phyloP scores from a whole-genome alignment of 2,113 vertebrate genomes.

The Sardina pilchardus region DNA sequence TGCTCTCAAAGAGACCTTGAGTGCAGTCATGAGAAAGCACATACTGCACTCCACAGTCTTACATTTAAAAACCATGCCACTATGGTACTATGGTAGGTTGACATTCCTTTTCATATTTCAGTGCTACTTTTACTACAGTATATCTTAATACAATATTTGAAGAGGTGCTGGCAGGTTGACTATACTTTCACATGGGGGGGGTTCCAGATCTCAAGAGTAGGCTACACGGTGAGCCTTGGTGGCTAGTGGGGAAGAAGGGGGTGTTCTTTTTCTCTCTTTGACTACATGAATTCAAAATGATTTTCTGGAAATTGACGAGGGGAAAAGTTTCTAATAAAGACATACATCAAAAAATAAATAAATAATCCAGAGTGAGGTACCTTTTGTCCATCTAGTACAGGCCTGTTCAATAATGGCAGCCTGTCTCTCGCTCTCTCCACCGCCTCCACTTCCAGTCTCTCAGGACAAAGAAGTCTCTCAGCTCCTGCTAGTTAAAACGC shows the following conservation, averaged over 20 bases:
- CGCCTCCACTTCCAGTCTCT: not conserved
- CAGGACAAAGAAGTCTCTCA: not conserved
- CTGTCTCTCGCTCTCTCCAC: not conserved
- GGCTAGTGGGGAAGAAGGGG: not conserved
- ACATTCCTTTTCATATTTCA: not conserved
- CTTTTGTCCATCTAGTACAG: not conserved
- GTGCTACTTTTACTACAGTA: too few species aligned
- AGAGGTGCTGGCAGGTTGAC: not conserved
- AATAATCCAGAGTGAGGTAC: too few species aligned
- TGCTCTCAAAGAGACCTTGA: not conserved
- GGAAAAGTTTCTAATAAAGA: not conserved
- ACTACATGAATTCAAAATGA: not conserved
- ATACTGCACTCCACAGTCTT: not conserved
- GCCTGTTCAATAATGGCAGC: not conserved
- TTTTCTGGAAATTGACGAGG: not conserved
- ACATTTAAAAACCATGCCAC: not conserved
- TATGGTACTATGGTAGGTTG: too few species aligned
- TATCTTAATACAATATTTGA: not conserved
- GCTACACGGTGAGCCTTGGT: not conserved
- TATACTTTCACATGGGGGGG: not conserved
- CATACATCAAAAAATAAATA: not conserved
- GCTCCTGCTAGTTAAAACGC: conserved; percentile 10
- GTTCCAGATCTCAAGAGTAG: not conserved
- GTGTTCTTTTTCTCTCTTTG: not conserved
- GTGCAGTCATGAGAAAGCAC: not conserved